These are phyloP conservation scores for Ochropacha duplaris DNA, from an alignment of 2,888 invertebrate genomes.

Conservation along the genomic window DNA sequence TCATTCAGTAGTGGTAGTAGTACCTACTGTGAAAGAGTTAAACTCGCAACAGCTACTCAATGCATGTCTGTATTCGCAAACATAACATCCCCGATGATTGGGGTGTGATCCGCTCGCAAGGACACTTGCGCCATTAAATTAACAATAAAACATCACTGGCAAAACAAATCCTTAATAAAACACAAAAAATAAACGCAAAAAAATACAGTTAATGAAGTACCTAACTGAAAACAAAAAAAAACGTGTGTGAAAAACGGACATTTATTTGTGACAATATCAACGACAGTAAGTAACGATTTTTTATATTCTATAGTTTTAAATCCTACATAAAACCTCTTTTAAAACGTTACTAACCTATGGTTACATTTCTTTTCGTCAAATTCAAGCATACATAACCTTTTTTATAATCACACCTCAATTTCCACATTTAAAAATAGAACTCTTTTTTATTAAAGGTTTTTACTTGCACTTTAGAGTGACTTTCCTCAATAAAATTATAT, in stretches of 20 bases:
- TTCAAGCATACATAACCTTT: background rate
- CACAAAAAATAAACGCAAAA: constrained; percentile 5
- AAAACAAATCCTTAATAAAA: constrained; percentile 46
- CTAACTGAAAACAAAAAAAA: constrained; percentile 12
- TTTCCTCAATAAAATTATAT: too few species aligned
- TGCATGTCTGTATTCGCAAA: constrained; percentile 39
- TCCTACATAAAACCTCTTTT: constrained; percentile 10
- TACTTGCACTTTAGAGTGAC: too few species aligned
- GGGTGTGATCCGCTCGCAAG: constrained; percentile 72
- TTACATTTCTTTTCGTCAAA: background rate
- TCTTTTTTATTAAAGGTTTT: too few species aligned
- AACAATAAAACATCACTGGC: constrained; percentile 58
- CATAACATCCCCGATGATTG: constrained; percentile 67
- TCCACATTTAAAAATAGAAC: too few species aligned
- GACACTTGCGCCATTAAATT: constrained; percentile 62
- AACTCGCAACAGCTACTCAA: constrained; percentile 40
- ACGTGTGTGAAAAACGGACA: constrained; percentile 11
- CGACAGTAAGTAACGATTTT: constrained; percentile 65
- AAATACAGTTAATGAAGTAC: constrained; percentile 10
- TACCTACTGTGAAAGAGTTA: background rate
- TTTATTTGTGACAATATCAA: constrained; percentile 20
- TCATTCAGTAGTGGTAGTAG: background rate
- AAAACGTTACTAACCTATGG: background rate
- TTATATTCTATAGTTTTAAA: constrained; percentile 43
- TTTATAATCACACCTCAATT: background rate